Percentiles rank a stretch among this genome's conserved stretches.
These are phyloP conservation scores for Austrolebias charrua DNA, from an alignment of 2,797 vertebrate genomes.

Conservation along the genomic window DNA sequence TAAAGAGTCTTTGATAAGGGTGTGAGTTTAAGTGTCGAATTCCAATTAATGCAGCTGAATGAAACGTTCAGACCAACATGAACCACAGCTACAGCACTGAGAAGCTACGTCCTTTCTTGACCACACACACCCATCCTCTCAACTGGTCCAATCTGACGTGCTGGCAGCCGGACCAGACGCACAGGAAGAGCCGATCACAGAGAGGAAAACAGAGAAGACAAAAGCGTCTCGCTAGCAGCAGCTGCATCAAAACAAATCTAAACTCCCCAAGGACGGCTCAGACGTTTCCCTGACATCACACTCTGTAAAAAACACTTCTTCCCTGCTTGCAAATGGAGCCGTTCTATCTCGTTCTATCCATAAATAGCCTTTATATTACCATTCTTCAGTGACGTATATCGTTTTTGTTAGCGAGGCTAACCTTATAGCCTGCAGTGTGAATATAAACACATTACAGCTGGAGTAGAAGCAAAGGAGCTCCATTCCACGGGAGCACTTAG, in stretches of 20 bases:
- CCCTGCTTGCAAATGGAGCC: neutral
- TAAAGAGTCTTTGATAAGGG: neutral
- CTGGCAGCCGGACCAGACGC: conserved; percentile 26
- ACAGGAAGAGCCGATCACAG: conserved; percentile 26
- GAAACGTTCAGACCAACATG: neutral
- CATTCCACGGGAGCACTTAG: conserved; percentile 23
- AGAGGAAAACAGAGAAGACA: conserved; percentile 35
- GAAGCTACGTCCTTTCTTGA: neutral
- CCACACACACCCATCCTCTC: neutral
- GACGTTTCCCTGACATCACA: conserved; percentile 7
- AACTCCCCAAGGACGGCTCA: conserved; percentile 1
- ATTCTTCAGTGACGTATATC: neutral
- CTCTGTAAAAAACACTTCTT: neutral
- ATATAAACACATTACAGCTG: neutral
- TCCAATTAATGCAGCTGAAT: conserved; percentile 10
- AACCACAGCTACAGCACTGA: conserved; percentile 13
- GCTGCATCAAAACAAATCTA: conserved; percentile 29
- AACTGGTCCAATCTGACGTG: conserved; percentile 19
- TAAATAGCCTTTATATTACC: conserved; percentile 1
- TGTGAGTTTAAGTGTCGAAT: neutral
- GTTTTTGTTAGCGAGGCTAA: neutral
- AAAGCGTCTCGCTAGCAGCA: conserved; percentile 17
- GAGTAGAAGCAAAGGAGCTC: conserved; percentile 25
- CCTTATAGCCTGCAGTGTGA: conserved; percentile 10
- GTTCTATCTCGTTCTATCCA: neutral